Percentiles rank a stretch among this genome's conserved stretches.
Evolutionary conservation across 2,888 invertebrate genomes (phyloP).

Genomic region (Mesorhabditis spiculigera): DNA sequence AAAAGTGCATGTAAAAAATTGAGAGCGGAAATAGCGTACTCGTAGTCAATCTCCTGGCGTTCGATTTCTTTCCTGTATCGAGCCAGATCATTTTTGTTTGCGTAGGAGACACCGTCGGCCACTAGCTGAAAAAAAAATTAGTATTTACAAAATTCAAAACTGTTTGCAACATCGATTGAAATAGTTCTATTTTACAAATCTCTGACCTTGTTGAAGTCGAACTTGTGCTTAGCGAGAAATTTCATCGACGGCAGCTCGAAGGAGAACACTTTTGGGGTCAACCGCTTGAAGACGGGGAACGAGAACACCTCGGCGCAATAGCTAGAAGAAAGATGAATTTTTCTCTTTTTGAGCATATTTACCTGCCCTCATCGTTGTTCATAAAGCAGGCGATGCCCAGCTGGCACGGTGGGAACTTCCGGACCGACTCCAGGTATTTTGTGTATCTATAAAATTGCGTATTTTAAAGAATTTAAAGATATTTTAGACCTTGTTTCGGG

Average conservation of each 20-base stretch:
- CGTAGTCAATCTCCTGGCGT: slow-evolving; percentile 15
- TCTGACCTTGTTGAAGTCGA: slow-evolving; percentile 33
- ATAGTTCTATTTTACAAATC: too few species aligned
- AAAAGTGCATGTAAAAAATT: neutral
- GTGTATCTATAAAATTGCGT: slow-evolving; percentile 4
- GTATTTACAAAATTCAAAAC: too few species aligned
- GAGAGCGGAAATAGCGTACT: slow-evolving; percentile 6
- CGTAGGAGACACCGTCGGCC: slow-evolving; percentile 14
- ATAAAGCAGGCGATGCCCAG: slow-evolving; percentile 14
- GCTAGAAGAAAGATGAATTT: slow-evolving; percentile 10
- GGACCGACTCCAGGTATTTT: slow-evolving; percentile 14
- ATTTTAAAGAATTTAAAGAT: too few species aligned
- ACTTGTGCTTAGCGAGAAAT: slow-evolving; percentile 25
- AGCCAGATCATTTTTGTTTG: slow-evolving; percentile 9
- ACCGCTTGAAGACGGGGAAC: slow-evolving; percentile 22
- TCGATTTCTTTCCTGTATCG: slow-evolving; percentile 15
- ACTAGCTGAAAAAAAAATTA: neutral
- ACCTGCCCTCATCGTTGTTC: slow-evolving; percentile 11
- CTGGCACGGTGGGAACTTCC: slow-evolving; percentile 16
- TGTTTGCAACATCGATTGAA: too few species aligned
- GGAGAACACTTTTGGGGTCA: slow-evolving; percentile 16
- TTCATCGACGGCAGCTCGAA: slow-evolving; percentile 21
- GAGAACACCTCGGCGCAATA: slow-evolving; percentile 20
- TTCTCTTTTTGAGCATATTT: too few species aligned
- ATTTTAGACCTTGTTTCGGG: neutral